These are phyloP conservation scores for Babylonia areolata DNA, from an alignment of 1,140 invertebrate species.

Conservation along the genomic window DNA sequence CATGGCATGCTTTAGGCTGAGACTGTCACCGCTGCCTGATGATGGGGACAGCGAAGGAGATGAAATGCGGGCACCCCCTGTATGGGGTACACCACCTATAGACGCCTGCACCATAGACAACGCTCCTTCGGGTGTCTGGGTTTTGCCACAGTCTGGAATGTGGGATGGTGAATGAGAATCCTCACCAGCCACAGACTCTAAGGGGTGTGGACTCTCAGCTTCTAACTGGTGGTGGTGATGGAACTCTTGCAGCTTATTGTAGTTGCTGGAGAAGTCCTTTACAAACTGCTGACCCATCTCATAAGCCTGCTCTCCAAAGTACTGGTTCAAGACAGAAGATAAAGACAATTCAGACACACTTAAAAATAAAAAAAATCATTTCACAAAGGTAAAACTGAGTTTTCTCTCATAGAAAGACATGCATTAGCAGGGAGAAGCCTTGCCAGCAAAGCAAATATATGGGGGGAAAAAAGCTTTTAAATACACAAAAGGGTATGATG, in stretches of 20 bases:
- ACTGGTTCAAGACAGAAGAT: not conserved
- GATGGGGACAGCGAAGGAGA: not conserved
- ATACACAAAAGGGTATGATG: too few relatives aligned
- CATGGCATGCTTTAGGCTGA: constrained; percentile 35
- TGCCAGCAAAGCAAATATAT: too few relatives aligned
- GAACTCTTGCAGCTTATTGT: constrained; percentile 49
- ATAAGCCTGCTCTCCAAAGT: constrained; percentile 36
- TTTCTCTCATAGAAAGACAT: not conserved
- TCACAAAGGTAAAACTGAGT: not conserved
- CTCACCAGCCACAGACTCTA: not conserved
- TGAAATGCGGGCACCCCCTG: not conserved
- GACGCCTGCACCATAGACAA: not conserved
- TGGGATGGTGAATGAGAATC: not conserved
- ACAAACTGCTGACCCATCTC: constrained; percentile 88
- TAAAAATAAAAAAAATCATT: not conserved
- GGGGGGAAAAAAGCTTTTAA: too few relatives aligned
- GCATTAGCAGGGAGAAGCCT: too few relatives aligned
- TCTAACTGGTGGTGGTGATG: not conserved
- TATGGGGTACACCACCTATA: not conserved
- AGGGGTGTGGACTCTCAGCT: not conserved
- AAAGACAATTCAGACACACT: not conserved
- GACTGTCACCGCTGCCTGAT: not conserved
- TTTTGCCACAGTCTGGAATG: too few relatives aligned
- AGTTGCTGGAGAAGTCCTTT: constrained; percentile 83
- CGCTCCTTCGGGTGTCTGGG: not conserved